Evolutionary conservation across 1,140 invertebrate genomes (phyloP), one percentile per base, ranked within the genome.

Genomic region (Heliconius hermathena): DNA sequence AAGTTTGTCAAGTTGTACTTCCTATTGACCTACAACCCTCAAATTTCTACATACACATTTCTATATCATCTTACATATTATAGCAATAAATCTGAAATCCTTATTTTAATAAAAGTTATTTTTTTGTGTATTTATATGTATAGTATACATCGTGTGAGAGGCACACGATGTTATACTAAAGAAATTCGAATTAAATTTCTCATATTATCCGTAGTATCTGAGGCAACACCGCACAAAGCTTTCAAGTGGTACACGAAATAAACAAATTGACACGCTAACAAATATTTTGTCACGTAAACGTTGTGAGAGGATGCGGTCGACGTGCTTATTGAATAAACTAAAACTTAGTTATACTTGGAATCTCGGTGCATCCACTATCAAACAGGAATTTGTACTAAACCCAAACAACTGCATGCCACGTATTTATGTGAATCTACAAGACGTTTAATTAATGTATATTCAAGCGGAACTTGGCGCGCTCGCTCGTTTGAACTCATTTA

Each of bases 381-480:
- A 66, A 66, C 57, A 66, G 57, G 11, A 66, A 66, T 66, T 66
- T 29, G 57, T 57, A 22, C 54, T 9, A 57, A 57, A 22, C 20
- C 1, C n/a, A 57, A 57, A 57, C 54, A 57, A 57, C 41, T 70
- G 8, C 54, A 60, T 0, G 60, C n/a, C 36, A 54, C 41, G 29
- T 71, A 52, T 52, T 71, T 49, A 75, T 60, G 54, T 71, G 36
- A 79, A 41, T 54, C 73, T 11, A 36, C 73, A 74, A 78, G 72
- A 78, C 77, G 74, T 71, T 79, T 79, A 75, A 79, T 71, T 79
- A 75, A 75, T 75, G 78, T 71, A 79, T 74, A 74, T 75, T 72
- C 78, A 71, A 29, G 38, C 6, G 49, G 16, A 74, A 74, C 13
- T 74, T 26, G 54, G 54, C 54, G 54, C 54, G 16, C n/a, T 33